These are phyloP conservation scores for Channa maculata DNA, from an alignment of 2,113 vertebrate genomes.

Conservation along the genomic window DNA sequence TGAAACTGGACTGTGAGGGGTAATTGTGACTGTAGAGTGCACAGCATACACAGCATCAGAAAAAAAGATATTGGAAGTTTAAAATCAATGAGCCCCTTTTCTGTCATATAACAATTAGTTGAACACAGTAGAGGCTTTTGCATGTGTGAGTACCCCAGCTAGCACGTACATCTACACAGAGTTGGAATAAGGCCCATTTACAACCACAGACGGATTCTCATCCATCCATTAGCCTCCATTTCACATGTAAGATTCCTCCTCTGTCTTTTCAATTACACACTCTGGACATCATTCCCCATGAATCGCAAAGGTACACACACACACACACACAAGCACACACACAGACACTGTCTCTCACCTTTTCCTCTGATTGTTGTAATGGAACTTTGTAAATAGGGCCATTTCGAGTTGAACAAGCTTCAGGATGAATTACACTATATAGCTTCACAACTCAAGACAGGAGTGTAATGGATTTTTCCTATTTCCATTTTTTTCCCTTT, in stretches of 20 bases:
- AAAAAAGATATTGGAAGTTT: neutral
- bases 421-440: conserved; percentile 73
- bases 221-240: conserved; percentile 38
- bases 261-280: conserved; percentile 68
- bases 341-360: neutral
- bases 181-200: conserved; percentile 1
- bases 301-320: conserved; percentile 29
- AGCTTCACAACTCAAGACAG: conserved; percentile 67
- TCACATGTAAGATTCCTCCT: conserved; percentile 1
- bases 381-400: conserved; percentile 72
- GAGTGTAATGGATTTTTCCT: conserved; percentile 68
- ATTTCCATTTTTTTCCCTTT: conserved; percentile 38
- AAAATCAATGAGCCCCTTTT: neutral
- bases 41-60: too few species aligned
- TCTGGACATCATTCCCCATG: conserved; percentile 47
- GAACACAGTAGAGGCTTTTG: neutral
- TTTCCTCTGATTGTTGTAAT: conserved; percentile 67
- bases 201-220: neutral
- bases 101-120: neutral
- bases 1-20: too few species aligned
- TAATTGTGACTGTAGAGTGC: too few species aligned
- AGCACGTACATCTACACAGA: neutral
- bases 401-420: conserved; percentile 75
- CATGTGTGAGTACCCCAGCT: neutral
- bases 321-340: conserved; percentile 6